Evolutionary conservation across 2,797 vertebrate genomes (phyloP).

Genomic region (Thunnus albacares): DNA sequence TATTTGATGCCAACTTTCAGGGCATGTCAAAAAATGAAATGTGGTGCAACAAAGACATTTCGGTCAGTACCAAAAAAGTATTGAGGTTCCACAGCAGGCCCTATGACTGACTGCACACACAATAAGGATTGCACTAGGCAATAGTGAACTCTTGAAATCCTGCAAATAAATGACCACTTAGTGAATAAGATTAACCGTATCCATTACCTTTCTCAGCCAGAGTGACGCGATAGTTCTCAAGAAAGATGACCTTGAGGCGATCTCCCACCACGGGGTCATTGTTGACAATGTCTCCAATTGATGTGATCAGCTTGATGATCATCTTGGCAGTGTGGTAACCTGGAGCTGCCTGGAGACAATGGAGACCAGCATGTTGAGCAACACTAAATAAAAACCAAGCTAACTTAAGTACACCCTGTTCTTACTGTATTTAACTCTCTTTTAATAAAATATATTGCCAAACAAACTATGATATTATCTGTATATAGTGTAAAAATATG

Average conservation of each 20-base stretch:
- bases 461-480: no score
- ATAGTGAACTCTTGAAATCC: background rate
- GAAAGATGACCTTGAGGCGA: constrained; percentile 92
- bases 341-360: constrained; percentile 88
- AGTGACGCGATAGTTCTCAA: constrained; percentile 94
- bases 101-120: no score
- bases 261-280: constrained; percentile 91
- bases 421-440: no score
- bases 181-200: background rate
- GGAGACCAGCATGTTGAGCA: background rate
- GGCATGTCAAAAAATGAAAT: no score
- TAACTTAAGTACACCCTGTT: no score
- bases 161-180: background rate
- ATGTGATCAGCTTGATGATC: constrained; percentile 93
- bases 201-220: constrained; percentile 92
- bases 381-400: background rate
- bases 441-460: no score
- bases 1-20: no score
- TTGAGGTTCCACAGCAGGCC: no score
- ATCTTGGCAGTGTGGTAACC: constrained; percentile 96
- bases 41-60: no score
- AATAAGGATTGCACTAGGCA: no score
- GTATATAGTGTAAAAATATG: no score
- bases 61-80: no score
- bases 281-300: constrained; percentile 92